Percentiles rank a stretch among this genome's conserved stretches.
Evolutionary conservation across 1,140 invertebrate species (phyloP).

Genomic region (Sipha flava): DNA sequence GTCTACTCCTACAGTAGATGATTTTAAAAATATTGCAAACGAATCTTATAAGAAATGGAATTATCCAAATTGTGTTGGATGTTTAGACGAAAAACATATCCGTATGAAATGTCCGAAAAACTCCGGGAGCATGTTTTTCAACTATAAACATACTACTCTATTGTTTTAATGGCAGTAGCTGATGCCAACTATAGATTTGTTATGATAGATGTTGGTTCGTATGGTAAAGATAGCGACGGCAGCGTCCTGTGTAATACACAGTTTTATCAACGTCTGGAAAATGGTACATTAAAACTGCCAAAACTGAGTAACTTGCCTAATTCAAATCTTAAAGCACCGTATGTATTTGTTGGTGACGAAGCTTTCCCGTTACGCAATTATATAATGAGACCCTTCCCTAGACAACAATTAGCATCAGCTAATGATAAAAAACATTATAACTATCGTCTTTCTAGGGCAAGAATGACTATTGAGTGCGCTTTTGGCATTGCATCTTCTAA

Average conservation of each 20-base stretch:
- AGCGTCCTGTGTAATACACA: constrained; percentile 6
- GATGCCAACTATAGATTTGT: background rate
- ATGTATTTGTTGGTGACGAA: constrained; percentile 42
- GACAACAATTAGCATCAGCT: constrained; percentile 1
- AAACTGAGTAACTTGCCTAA: background rate
- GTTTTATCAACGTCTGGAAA: constrained; percentile 14
- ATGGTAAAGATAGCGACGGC: constrained; percentile 21
- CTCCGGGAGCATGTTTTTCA: no score
- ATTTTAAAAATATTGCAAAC: no score
- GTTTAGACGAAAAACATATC: no score
- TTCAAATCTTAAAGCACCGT: constrained; percentile 33
- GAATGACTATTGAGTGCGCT: constrained; percentile 43
- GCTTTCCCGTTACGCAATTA: constrained; percentile 41
- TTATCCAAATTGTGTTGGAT: no score
- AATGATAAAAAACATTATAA: constrained; percentile 42
- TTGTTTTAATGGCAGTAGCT: background rate
- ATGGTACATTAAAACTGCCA: background rate
- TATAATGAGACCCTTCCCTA: constrained; percentile 41
- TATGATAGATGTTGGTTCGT: constrained; percentile 16
- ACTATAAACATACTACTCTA: no score
- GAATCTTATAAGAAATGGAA: no score
- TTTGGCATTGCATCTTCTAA: constrained; percentile 45
- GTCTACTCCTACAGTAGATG: no score
- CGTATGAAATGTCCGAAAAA: no score
- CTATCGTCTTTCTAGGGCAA: constrained; percentile 39